Base-by-base conservation (phyloP, 2,888 invertebrate species). In the Zele albiditarsus region DNA sequence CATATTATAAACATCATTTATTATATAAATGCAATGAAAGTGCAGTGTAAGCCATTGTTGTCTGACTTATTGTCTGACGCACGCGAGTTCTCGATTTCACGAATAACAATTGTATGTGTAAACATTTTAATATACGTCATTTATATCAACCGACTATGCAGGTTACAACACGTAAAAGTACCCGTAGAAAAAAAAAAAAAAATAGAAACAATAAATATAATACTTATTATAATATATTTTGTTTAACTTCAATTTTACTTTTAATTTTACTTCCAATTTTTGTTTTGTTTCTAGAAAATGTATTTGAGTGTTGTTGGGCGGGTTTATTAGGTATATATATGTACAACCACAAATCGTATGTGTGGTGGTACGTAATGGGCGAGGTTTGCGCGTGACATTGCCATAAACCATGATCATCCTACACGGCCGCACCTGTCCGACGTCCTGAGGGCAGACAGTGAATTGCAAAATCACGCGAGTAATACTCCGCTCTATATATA, bases 351-450 rank as follows among this genome's bases (percentile, higher is more conserved):
- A 49, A 49, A 49, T 49, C 5, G 49, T 49, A 16, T 12, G 2
- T n/a, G 49, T 49, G 49, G 49, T 49, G 81, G 80, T 80, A 80
- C 77, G 79, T 83, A 86, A 86, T 86, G 86, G 85, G 85, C 83
- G 86, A 87, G 86, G 84, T 87, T 84, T 79, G 82, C 78, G 74
- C 72, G 66, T 71, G 82, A 80, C 82, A 85, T 86, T 81, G 84
- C 85, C 82, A 84, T 87, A 87, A 87, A 87, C 83, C 80, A 75
- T 74, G 83, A 84, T 83, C 87, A 85, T 87, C 87, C 87, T 86
- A 87, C 87, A 85, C 86, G 84, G 81, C 84, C 86, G 84, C 87
- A 87, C 87, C 87, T 87, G 87, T 87, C 84, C 84, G 81, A 49
- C 49, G 49, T 49, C 49, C 49, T 77, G 71, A 67, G 28, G 78